Evolutionary conservation across 35 echinoderm and acorn worm species (phyloP).

Genomic region (Ptychodera flava): DNA sequence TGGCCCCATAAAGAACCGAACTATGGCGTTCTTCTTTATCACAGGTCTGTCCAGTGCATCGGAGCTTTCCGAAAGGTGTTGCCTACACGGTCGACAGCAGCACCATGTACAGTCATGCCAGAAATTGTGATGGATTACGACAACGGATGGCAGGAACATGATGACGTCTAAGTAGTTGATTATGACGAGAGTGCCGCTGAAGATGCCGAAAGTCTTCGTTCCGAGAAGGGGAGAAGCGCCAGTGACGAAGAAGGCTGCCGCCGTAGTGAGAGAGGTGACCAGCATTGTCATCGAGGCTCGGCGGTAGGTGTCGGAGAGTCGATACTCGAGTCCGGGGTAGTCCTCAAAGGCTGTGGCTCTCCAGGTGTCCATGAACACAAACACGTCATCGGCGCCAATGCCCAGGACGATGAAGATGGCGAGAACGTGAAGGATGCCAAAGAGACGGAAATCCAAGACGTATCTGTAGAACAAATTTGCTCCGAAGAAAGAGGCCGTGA

Average conservation of each 20-base stretch:
- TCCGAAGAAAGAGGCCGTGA: not conserved
- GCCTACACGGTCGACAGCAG: not conserved
- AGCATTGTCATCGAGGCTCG: conserved; percentile 9
- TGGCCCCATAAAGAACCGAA: not conserved
- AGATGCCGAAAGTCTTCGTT: conserved; percentile 8
- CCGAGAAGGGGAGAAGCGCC: not conserved
- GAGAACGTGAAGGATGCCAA: conserved; percentile 8
- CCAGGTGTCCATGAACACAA: conserved; percentile 20
- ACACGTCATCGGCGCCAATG: conserved; percentile 12
- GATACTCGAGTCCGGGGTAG: conserved; percentile 2
- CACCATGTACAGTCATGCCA: conserved; percentile 6
- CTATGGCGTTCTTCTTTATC: not conserved
- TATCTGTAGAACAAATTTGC: conserved; percentile 13
- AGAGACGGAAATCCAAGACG: conserved; percentile 9
- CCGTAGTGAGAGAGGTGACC: conserved; percentile 7
- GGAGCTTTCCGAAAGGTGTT: not conserved
- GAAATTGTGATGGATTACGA: conserved; percentile 4
- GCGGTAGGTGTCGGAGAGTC: conserved; percentile 12
- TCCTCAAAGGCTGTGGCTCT: not conserved
- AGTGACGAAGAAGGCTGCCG: conserved; percentile 4
- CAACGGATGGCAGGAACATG: conserved; percentile 7
- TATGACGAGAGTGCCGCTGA: not conserved
- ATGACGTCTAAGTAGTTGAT: not conserved
- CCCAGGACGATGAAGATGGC: conserved; percentile 13
- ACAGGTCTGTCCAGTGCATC: not conserved